phyloP scores from a whole-genome alignment of 2,113 vertebrate genomes.

The Oophaga pumilio region DNA sequence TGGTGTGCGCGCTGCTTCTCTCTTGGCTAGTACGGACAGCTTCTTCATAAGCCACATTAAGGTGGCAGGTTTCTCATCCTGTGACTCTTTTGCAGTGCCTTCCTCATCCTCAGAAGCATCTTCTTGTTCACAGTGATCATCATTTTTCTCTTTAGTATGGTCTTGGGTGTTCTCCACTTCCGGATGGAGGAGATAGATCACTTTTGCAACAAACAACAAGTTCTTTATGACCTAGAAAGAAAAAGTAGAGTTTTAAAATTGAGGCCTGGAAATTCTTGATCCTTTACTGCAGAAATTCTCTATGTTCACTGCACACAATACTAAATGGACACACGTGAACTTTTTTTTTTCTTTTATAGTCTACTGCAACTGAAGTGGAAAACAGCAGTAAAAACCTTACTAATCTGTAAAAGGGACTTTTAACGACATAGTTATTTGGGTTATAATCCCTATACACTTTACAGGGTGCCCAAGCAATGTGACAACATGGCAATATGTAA shows the following conservation, averaged over 20 bases:
- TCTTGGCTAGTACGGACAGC: slow-evolving; percentile 82
- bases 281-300: too few species aligned
- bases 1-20: slow-evolving; percentile 87
- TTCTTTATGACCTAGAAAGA: slow-evolving; percentile 89
- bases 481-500: background rate
- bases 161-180: slow-evolving; percentile 65
- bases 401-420: too few species aligned
- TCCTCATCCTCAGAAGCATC: slow-evolving; percentile 56
- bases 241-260: background rate
- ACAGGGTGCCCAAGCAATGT: too few species aligned
- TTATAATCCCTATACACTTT: too few species aligned
- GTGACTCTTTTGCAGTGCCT: slow-evolving; percentile 52
- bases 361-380: too few species aligned
- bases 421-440: too few species aligned
- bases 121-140: slow-evolving; percentile 16
- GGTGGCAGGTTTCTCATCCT: slow-evolving; percentile 73
- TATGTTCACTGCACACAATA: too few species aligned
- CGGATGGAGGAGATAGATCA: slow-evolving; percentile 85
- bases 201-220: slow-evolving; percentile 89
- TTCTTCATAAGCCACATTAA: slow-evolving; percentile 91
- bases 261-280: too few species aligned
- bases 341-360: too few species aligned
- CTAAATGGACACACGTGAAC: too few species aligned
- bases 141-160: slow-evolving; percentile 42
- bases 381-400: too few species aligned